Evolutionary conservation across 2,113 vertebrate genomes (phyloP).

Genomic region (Tinamus guttatus): DNA sequence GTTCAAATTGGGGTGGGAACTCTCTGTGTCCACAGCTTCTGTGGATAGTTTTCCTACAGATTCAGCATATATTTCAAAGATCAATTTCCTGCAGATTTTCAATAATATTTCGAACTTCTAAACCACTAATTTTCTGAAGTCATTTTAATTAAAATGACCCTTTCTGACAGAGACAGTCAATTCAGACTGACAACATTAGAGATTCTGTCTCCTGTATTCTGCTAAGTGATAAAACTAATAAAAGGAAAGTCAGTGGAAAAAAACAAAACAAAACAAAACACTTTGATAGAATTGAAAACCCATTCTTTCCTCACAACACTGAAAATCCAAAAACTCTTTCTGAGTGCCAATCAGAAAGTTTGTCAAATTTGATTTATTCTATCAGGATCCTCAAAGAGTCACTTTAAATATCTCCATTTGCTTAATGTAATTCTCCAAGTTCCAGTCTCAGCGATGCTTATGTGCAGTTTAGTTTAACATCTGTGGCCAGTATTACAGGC

Average conservation of each 20-base stretch:
- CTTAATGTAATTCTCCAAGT: background rate
- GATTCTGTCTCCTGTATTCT: background rate
- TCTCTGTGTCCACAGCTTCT: background rate
- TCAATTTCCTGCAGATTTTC: background rate
- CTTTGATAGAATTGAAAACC: background rate
- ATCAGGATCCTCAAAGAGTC: background rate
- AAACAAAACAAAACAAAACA: background rate
- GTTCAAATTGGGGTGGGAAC: slow-evolving; percentile 44
- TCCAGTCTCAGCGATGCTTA: background rate
- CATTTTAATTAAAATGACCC: background rate
- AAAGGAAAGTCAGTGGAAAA: background rate
- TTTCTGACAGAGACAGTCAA: background rate
- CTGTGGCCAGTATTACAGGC: background rate
- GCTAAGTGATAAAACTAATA: background rate
- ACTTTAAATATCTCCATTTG: background rate
- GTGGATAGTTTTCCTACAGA: background rate
- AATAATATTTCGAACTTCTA: background rate
- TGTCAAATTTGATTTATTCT: background rate
- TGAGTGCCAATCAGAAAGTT: background rate
- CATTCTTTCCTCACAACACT: background rate
- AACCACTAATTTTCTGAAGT: background rate
- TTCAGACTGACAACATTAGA: background rate
- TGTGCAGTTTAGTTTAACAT: background rate
- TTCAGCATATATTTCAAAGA: background rate
- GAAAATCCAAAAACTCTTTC: background rate